Evolutionary conservation across 2,888 invertebrate genomes (phyloP).

Genomic region (Trichogramma evanescens): DNA sequence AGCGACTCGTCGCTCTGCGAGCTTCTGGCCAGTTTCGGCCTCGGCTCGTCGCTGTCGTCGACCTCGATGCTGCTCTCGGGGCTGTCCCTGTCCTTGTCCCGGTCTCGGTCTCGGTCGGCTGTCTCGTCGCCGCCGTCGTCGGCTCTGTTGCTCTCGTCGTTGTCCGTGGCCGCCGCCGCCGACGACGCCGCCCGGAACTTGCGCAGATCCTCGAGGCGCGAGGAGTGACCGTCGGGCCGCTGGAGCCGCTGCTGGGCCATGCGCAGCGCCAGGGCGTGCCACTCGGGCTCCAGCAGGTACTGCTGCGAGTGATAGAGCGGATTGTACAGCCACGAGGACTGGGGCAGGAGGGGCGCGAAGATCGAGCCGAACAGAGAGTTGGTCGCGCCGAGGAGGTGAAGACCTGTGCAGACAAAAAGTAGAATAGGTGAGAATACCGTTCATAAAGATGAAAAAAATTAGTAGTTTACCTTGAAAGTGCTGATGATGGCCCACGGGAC

Average conservation of each 20-base stretch:
- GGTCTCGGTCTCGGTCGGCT: constrained; percentile 18
- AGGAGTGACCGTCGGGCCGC: constrained; percentile 36
- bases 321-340: constrained; percentile 44
- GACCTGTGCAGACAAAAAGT: constrained; percentile 31
- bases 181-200: constrained; percentile 25
- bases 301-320: constrained; percentile 43
- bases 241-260: constrained; percentile 45
- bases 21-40: constrained; percentile 13
- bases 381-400: constrained; percentile 41
- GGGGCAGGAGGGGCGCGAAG: constrained; percentile 43
- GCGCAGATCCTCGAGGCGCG: constrained; percentile 38
- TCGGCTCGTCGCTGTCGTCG: constrained; percentile 36
- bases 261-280: constrained; percentile 42
- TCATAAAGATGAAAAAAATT: background rate
- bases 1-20: constrained; percentile 39
- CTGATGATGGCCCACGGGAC: constrained; percentile 40
- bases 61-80: constrained; percentile 46
- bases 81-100: constrained; percentile 32
- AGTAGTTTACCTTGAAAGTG: constrained; percentile 40
- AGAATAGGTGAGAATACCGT: background rate
- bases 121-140: constrained; percentile 34
- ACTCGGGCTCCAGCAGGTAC: constrained; percentile 42
- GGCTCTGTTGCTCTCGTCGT: constrained; percentile 35
- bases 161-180: constrained; percentile 18
- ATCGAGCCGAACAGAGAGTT: constrained; percentile 44